Evolutionary conservation across 2,113 vertebrate genomes (phyloP).

Genomic region (Macrotis lagotis): DNA sequence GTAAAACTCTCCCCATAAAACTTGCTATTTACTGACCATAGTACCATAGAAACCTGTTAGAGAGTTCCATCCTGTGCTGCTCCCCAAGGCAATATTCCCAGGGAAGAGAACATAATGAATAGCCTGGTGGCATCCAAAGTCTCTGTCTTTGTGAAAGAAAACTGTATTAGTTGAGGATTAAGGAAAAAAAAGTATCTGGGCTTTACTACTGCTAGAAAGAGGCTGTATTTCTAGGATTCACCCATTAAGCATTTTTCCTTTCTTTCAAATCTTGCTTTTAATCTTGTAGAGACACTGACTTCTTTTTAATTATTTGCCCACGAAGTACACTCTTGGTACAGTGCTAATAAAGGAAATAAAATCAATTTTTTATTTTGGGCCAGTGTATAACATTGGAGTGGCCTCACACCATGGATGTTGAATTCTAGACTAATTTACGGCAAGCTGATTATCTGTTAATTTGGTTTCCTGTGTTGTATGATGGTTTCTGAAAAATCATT

Average conservation of each 20-base stretch:
- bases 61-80: constrained; percentile 9
- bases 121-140: constrained; percentile 24
- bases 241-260: constrained; percentile 13
- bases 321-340: background rate
- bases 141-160: constrained; percentile 43
- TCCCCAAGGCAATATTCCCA: background rate
- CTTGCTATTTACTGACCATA: constrained; percentile 36
- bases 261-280: constrained; percentile 44
- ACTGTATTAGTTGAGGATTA: background rate
- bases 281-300: background rate
- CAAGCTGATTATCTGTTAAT: constrained; percentile 8
- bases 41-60: constrained; percentile 16
- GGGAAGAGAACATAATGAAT: constrained; percentile 18
- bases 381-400: constrained; percentile 24
- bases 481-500: constrained; percentile 34
- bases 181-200: background rate
- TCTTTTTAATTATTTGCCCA: constrained; percentile 18
- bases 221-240: constrained; percentile 18
- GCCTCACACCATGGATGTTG: background rate
- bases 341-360: constrained; percentile 32
- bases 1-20: constrained; percentile 15
- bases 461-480: background rate
- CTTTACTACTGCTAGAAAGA: constrained; percentile 32
- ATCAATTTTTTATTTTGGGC: constrained; percentile 33
- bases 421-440: constrained; percentile 11